These are phyloP conservation scores for Syritta pipiens DNA, from an alignment of 2,888 invertebrate genomes.

Conservation along the genomic window DNA sequence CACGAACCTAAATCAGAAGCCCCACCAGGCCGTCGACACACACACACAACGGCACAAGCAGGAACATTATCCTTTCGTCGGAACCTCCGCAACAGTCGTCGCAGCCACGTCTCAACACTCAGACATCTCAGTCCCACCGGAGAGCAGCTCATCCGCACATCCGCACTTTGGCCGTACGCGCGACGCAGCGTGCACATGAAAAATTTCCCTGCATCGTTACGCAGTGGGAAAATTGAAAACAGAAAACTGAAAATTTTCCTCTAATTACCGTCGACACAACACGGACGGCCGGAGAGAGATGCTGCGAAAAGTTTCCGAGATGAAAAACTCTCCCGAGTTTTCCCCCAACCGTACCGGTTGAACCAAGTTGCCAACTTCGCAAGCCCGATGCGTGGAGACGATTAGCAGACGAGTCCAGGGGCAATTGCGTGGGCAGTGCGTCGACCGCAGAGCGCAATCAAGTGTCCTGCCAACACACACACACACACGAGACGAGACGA, in stretches of 20 bases:
- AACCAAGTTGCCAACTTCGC: too few relatives aligned
- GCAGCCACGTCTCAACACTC: neutral
- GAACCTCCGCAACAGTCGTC: neutral
- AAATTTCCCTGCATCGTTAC: slow-evolving; percentile 57
- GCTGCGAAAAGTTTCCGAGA: too few relatives aligned
- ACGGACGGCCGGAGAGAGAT: too few relatives aligned
- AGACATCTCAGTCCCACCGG: slow-evolving; percentile 7
- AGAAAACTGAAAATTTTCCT: slow-evolving; percentile 43
- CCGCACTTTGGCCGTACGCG: slow-evolving; percentile 19
- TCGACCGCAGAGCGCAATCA: slow-evolving; percentile 10
- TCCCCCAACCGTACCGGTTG: too few relatives aligned
- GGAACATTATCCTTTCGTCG: too few relatives aligned
- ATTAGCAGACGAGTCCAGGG: slow-evolving; percentile 31
- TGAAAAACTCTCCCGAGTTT: slow-evolving; percentile 50
- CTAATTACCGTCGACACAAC: slow-evolving; percentile 15
- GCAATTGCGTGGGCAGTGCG: slow-evolving; percentile 28
- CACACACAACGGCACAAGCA: too few relatives aligned
- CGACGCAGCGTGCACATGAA: slow-evolving; percentile 15
- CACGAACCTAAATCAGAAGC: too few relatives aligned
- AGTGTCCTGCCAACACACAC: neutral
- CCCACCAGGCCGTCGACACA: too few relatives aligned
- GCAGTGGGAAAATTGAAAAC: slow-evolving; percentile 58
- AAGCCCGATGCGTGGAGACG: too few relatives aligned
- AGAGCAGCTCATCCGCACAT: too few relatives aligned
- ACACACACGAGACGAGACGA: slow-evolving; percentile 7